phyloP scores from a whole-genome alignment of 2,888 invertebrate species.

The Ectropis crepuscularia region DNA sequence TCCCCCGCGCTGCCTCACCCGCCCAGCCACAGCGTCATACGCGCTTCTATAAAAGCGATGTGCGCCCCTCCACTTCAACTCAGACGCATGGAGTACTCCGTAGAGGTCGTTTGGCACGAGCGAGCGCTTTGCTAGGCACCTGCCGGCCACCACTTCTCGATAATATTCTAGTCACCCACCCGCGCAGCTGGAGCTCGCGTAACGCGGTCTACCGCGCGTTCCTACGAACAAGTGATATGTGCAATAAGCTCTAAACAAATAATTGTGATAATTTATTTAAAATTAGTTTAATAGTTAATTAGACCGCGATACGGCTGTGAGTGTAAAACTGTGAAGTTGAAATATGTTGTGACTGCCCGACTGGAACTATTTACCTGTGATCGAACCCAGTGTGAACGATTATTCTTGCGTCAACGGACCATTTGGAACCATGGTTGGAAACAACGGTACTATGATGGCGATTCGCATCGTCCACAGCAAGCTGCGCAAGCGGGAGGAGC shows the following conservation, averaged over 20 bases:
- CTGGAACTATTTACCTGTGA: conserved; percentile 81
- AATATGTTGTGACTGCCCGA: conserved; percentile 82
- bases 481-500: conserved; percentile 93
- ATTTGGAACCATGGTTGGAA: conserved; percentile 90
- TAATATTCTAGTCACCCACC: conserved; percentile 82
- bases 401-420: conserved; percentile 77
- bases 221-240: conserved; percentile 84
- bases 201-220: conserved; percentile 82
- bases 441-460: conserved; percentile 93
- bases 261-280: conserved; percentile 84
- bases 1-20: conserved; percentile 50
- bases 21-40: conserved; percentile 69
- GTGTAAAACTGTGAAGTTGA: conserved; percentile 78
- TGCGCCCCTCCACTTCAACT: conserved; percentile 81
- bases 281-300: conserved; percentile 78
- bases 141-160: conserved; percentile 82
- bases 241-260: conserved; percentile 80
- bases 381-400: conserved; percentile 78
- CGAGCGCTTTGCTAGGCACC: conserved; percentile 86
- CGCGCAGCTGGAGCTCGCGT: conserved; percentile 81
- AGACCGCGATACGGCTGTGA: conserved; percentile 82
- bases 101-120: conserved; percentile 86
- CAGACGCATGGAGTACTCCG: conserved; percentile 86
- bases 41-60: conserved; percentile 76
- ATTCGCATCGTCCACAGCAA: conserved; percentile 96